These are phyloP conservation scores for Cladopsammia gracilis DNA, from an alignment of 64 coral and sea anemone genomes.

Conservation along the genomic window DNA sequence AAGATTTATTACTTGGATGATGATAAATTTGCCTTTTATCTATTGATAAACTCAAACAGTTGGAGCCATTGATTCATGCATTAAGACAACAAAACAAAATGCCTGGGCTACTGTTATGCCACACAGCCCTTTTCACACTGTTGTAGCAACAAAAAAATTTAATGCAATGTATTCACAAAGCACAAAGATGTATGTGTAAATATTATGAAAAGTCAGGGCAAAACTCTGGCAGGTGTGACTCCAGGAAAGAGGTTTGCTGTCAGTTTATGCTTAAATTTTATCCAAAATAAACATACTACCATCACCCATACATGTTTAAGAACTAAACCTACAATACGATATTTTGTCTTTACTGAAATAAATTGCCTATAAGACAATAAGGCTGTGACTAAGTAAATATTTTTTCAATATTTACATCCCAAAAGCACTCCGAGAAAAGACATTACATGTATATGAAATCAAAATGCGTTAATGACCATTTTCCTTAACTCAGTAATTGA, in stretches of 20 bases:
- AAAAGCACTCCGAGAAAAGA: not conserved
- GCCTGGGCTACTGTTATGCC: not conserved
- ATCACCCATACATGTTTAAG: not conserved
- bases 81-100: not conserved
- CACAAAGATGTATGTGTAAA: not conserved
- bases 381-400: not conserved
- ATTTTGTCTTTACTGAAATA: not conserved
- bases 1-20: not conserved
- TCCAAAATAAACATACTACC: constrained; percentile 26
- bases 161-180: not conserved
- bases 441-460: constrained; percentile 16
- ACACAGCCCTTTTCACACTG: not conserved
- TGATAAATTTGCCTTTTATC: not conserved
- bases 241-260: not conserved
- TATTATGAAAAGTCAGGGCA: constrained; percentile 16
- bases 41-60: not conserved
- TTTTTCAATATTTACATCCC: constrained; percentile 9
- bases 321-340: not conserved
- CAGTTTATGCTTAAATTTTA: not conserved
- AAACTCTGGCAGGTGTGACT: not conserved
- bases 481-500: not conserved
- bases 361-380: not conserved
- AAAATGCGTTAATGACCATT: not conserved
- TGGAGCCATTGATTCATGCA: not conserved
- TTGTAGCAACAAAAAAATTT: constrained; percentile 46